phyloP scores from a whole-genome alignment of 37 sponge, comb jelly and placozoan species.

The Eunapius fragilis region DNA sequence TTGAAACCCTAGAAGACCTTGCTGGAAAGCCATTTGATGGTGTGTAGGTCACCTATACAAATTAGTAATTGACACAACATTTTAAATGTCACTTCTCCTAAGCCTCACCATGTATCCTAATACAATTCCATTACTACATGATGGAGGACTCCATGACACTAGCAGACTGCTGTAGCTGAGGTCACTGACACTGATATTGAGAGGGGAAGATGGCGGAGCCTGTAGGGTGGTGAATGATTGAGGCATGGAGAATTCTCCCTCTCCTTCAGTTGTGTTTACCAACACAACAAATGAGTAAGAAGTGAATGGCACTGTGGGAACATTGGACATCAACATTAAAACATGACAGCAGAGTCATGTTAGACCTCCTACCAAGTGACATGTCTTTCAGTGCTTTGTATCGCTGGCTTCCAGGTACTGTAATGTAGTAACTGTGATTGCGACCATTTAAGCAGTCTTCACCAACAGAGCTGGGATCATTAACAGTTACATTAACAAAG shows the following conservation, averaged over 20 bases:
- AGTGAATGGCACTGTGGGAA: neutral
- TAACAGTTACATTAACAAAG: neutral
- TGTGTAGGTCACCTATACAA: neutral
- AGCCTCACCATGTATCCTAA: neutral
- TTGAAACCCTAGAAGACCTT: neutral
- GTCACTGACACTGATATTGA: neutral
- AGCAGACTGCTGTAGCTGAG: neutral
- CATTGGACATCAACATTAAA: neutral
- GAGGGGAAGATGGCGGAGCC: neutral
- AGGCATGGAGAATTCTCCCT: neutral
- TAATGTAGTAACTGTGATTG: neutral
- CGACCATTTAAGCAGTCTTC: neutral
- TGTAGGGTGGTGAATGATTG: neutral
- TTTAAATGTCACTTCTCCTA: neutral
- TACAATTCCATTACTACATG: neutral
- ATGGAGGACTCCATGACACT: neutral
- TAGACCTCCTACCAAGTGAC: neutral
- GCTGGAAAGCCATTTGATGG: neutral
- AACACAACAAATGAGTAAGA: neutral
- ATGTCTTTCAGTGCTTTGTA: neutral
- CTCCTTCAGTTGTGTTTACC: neutral
- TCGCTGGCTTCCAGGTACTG: neutral
- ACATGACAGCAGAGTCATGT: neutral
- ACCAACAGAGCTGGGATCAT: neutral
- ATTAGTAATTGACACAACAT: neutral